Evolutionary conservation across 2,113 vertebrate genomes (phyloP).

Genomic region (Saccopteryx leptura): DNA sequence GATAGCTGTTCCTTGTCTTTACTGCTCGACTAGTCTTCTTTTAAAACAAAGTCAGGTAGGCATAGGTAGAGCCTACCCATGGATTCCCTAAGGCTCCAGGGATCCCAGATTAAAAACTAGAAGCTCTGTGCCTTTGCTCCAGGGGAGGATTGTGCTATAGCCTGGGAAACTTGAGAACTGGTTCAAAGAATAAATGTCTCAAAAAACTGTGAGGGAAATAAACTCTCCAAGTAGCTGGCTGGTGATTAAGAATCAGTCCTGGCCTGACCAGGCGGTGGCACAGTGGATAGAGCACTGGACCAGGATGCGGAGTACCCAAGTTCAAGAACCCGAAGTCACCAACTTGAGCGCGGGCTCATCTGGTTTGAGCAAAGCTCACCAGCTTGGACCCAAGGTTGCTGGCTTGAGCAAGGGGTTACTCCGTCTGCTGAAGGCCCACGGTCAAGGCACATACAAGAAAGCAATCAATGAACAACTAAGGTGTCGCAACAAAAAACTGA

Average conservation of each 20-base stretch:
- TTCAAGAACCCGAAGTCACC: too few species aligned
- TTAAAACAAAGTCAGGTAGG: background rate
- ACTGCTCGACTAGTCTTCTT: background rate
- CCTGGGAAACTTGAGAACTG: constrained; percentile 14
- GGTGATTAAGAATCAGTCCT: constrained; percentile 39
- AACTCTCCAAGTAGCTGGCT: constrained; percentile 8
- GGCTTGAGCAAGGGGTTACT: too few species aligned
- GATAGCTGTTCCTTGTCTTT: background rate
- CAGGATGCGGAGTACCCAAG: too few species aligned
- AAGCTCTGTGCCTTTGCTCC: background rate
- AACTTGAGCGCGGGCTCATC: too few species aligned
- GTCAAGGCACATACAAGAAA: too few species aligned
- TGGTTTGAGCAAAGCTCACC: too few species aligned
- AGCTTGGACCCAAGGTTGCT: too few species aligned
- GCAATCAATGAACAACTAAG: too few species aligned
- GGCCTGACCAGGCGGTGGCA: too few species aligned
- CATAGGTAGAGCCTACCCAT: background rate
- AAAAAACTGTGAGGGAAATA: background rate
- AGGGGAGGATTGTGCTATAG: background rate
- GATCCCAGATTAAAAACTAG: background rate
- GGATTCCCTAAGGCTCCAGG: background rate
- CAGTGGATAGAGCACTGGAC: too few species aligned
- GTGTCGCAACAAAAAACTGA: too few species aligned
- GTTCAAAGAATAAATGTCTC: constrained; percentile 49
- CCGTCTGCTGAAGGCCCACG: too few species aligned